Evolutionary conservation across 2,888 invertebrate genomes (phyloP).

Genomic region (Caenorhabditis sp.): DNA sequence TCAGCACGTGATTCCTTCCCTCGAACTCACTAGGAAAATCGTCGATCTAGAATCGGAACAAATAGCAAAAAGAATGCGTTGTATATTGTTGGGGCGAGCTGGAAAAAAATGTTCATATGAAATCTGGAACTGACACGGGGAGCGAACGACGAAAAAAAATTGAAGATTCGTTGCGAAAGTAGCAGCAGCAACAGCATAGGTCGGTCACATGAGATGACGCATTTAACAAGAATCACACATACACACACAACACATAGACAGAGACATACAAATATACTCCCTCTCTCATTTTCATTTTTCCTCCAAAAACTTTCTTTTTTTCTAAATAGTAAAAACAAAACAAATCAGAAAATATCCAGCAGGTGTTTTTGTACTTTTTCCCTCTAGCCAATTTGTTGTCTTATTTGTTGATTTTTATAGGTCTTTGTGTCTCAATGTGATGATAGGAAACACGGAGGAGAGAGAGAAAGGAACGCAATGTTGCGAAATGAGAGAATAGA

Average conservation of each 20-base stretch:
- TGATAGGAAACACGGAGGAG: no score
- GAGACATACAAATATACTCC: background rate
- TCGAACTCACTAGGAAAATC: no score
- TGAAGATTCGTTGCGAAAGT: background rate
- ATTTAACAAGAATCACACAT: background rate
- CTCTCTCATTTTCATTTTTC: background rate
- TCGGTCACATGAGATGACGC: background rate
- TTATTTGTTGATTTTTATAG: no score
- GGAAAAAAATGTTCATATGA: background rate
- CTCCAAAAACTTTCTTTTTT: background rate
- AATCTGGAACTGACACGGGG: background rate
- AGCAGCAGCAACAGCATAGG: background rate
- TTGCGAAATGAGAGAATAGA: no score
- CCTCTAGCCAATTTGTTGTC: no score
- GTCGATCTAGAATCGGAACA: background rate
- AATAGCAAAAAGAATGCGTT: background rate
- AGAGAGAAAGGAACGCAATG: no score
- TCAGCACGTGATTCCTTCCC: no score
- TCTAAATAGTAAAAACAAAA: no score
- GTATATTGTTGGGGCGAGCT: background rate
- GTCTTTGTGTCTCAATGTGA: no score
- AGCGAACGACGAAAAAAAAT: background rate
- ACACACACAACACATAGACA: background rate
- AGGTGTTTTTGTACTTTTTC: no score
- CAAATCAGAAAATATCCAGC: no score